These are phyloP conservation scores for Parotia lawesii DNA, from an alignment of 2,113 vertebrate species.

Conservation along the genomic window DNA sequence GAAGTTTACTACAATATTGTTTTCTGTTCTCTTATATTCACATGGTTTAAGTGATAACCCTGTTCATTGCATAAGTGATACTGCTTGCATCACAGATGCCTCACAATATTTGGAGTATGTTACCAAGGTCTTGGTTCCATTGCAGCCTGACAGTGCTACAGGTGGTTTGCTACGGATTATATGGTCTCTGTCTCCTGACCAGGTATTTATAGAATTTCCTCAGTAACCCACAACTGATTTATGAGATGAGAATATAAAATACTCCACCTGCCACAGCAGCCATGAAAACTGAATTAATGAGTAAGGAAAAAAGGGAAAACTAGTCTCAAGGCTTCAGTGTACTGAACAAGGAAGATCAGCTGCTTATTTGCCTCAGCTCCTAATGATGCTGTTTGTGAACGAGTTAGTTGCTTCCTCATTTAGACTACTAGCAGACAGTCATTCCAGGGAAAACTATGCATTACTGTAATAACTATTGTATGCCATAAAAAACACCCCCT, in stretches of 20 bases:
- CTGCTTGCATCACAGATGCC: background rate
- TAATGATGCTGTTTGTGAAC: constrained; percentile 52
- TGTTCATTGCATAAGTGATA: background rate
- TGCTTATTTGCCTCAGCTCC: constrained; percentile 40
- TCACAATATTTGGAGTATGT: constrained; percentile 8
- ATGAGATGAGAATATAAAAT: constrained; percentile 74
- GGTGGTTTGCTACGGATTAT: constrained; percentile 64
- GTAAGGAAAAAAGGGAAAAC: background rate
- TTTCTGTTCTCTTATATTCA: background rate
- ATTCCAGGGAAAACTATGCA: constrained; percentile 50
- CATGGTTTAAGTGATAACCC: background rate
- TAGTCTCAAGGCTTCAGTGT: constrained; percentile 10
- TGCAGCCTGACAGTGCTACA: constrained; percentile 11
- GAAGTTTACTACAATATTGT: background rate
- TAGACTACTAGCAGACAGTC: constrained; percentile 33
- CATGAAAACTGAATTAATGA: constrained; percentile 70
- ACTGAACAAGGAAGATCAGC: constrained; percentile 33
- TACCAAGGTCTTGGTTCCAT: constrained; percentile 36
- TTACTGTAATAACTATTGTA: constrained; percentile 43
- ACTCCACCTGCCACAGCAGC: constrained; percentile 64
- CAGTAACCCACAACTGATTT: constrained; percentile 69
- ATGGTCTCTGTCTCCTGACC: constrained; percentile 42
- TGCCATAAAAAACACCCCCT: constrained; percentile 4
- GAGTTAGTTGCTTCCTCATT: constrained; percentile 48
- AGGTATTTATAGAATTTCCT: constrained; percentile 70